Base-by-base conservation (phyloP, 2,888 invertebrate genomes). In the Xylophagus ater region DNA sequence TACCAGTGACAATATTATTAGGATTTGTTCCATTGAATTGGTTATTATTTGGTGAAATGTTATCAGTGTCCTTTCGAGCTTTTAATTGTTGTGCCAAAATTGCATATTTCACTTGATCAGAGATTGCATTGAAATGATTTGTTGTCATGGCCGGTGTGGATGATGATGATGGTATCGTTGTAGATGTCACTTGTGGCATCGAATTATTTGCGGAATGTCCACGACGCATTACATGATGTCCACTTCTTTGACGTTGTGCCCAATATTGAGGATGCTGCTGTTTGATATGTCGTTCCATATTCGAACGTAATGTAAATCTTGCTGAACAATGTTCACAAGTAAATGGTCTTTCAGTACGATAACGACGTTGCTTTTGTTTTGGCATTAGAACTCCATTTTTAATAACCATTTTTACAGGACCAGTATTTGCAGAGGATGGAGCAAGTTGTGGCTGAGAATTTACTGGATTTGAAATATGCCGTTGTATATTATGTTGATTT, bases 251-350 rank as follows among this genome's bases (percentile, higher is more conserved):
- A 26, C 85, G 69, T 47, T 86, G 82, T 37, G 83, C 83, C 82
- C 89, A 90, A 55, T 76, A 81, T 45, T 87, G 84, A 0, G 90
- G 90, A 67, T 93, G 93, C 51, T 92, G 90, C 52, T 90, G 89
- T 57, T 92, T 92, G 3, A 92, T 85, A 52, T 93, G 93, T 1
- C 90, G 72, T 60, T 92, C 92, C 88, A 92, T 92, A 53, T 93
- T 92, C 8, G 89, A 89, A n/a, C 88, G 72, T 9, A 92, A 66
- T 1, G 92, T 92, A 55, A 93, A 93, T 37, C 86, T 71, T 0
- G 90, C 89, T 0, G 86, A 81, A 61, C 93, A 92, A 55, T 88
- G 85, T 41, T 86, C 85, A 59, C 92, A 93, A 1, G 83, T 81
- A 61, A 89, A 92, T 0, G 90, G 90, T 18, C 90, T 69, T 58